Conservation (phyloP, 2,888 invertebrate genomes). For the Pegoplata infirma region DNA sequence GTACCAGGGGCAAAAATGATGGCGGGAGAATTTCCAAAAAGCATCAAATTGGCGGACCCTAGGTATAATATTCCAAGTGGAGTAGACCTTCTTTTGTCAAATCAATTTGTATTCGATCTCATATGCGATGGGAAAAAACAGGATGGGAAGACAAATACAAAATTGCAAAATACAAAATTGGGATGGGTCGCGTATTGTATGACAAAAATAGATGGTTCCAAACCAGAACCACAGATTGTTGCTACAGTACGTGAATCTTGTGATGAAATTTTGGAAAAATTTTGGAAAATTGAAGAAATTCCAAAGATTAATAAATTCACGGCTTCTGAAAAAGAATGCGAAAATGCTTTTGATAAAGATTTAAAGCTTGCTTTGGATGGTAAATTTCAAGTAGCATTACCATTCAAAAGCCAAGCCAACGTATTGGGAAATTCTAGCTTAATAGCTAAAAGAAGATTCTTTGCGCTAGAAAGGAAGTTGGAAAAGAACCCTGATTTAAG, state of each 20-base stretch:
- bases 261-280: background rate
- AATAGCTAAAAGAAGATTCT: background rate
- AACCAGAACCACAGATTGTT: background rate
- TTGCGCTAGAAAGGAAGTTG: no score
- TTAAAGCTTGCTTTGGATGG: background rate
- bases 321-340: background rate
- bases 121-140: no score
- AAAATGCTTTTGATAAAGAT: background rate
- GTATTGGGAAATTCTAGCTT: background rate
- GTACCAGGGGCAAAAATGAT: no score
- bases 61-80: no score
- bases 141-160: no score
- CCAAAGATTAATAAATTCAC: no score
- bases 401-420: background rate
- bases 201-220: background rate
- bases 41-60: no score
- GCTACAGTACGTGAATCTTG: background rate
- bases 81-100: no score
- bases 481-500: no score
- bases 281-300: no score
- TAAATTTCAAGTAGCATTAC: background rate
- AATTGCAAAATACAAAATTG: background rate
- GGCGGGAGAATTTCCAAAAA: no score
- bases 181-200: background rate
- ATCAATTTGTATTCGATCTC: no score